Evolutionary conservation across 2,113 vertebrate species (phyloP), one percentile per base, ranked within the genome.

Genomic region (Struthidea cinerea): DNA sequence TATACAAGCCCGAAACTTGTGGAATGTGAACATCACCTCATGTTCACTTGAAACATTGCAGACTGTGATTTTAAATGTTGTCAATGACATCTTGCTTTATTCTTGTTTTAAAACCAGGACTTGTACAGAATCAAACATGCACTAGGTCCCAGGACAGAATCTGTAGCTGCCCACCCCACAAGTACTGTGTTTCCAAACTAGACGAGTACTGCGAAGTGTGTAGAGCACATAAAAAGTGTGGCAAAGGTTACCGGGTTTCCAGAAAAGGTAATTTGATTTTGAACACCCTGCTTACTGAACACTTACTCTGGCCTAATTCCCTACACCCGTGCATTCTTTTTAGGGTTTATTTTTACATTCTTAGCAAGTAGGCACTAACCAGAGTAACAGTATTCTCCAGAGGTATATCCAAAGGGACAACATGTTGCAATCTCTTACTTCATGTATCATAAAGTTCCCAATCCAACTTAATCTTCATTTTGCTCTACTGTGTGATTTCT

Each of bases 131-230:
- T 33, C 96, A 94, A 26, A 78, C 90, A 1, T 98, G 98, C 84
- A 96, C 96, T 0, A 28, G 3, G 1, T 46, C 92, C 15, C 96
- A 96, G 89, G 94, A 98, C 93, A 97, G 97, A 7, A 64, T 96
- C 65, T 98, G 97, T 9, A 42, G 12, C 89, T 98, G 98, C 95
- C 75, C 53, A 81, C 60, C 91, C 4, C 97, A 94, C 42, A 67
- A 75, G n/a, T 98, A 84, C 53, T 98, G 98, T 19, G 5, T 79
- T 59, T 68, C 39, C 1, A 93, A 92, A 59, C 4, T 9, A 5
- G 39, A 35, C 0, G 28, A 68, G 11, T 37, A 68, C 55, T 98
- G 98, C 26, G 55, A 90, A 37, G 13, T 50, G 19, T 97, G 97
- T 3, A 3, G n/a, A 9, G 42, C 21, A 1, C 94, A 95, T 5